These are phyloP conservation scores for Lepidonotus clava DNA, from an alignment of 2,888 invertebrate species.

Conservation along the genomic window DNA sequence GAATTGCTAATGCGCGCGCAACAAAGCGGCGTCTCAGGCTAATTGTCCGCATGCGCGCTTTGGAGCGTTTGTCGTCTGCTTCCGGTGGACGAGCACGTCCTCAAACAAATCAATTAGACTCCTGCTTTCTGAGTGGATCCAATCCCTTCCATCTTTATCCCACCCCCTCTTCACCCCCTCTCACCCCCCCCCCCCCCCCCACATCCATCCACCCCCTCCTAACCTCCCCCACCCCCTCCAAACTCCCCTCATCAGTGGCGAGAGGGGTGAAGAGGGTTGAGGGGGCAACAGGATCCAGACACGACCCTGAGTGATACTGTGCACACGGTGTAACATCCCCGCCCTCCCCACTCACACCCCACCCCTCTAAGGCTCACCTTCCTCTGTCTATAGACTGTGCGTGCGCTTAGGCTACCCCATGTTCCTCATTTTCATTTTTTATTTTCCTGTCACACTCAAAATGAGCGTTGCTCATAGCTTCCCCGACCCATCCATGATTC, in stretches of 20 bases:
- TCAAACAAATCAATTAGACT: conserved; percentile 50
- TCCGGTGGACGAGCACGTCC: conserved; percentile 28
- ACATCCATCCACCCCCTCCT: background rate
- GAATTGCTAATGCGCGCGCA: conserved; percentile 27
- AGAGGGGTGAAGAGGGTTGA: too few species aligned
- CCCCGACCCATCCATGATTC: too few species aligned
- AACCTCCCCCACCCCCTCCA: background rate
- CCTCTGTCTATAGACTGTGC: background rate
- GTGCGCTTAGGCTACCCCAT: background rate
- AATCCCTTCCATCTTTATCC: background rate
- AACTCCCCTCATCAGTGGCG: background rate
- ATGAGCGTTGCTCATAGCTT: too few species aligned
- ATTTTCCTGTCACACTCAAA: too few species aligned
- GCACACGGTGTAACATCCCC: background rate
- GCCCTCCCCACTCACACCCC: background rate
- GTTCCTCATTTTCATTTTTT: background rate
- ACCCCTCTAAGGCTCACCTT: background rate
- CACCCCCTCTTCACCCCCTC: background rate
- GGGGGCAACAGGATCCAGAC: too few species aligned
- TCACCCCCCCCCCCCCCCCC: background rate
- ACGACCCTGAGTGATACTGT: too few species aligned
- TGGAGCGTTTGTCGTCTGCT: conserved; percentile 40
- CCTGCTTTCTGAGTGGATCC: conserved; percentile 4
- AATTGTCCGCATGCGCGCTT: conserved; percentile 43
- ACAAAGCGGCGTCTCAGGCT: conserved; percentile 50